Evolutionary conservation across 2,888 invertebrate species (phyloP).

Genomic region (Caenorhabditis sp.): DNA sequence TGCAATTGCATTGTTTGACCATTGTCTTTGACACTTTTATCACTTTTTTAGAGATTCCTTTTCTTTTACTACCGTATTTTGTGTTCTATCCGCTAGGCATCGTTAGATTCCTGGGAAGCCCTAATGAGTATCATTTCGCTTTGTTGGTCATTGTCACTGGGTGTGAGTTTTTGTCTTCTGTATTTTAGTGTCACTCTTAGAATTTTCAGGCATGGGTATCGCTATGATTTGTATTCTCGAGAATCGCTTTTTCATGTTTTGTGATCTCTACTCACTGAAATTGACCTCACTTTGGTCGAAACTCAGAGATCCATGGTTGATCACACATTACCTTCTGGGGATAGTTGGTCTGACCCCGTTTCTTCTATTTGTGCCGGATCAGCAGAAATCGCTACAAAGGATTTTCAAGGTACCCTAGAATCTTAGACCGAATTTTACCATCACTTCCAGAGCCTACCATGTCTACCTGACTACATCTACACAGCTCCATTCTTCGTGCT

Average conservation of each 20-base stretch:
- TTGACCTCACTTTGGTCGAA: no score
- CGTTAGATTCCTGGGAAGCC: neutral
- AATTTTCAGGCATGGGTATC: neutral
- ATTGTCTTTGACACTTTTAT: neutral
- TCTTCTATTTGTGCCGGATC: neutral
- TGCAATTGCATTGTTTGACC: neutral
- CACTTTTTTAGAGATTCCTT: constrained; percentile 4
- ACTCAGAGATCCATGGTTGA: no score
- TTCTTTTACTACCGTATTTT: neutral
- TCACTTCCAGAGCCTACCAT: constrained; percentile 12
- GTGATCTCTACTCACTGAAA: no score
- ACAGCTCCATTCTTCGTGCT: constrained; percentile 2
- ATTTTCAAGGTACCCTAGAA: neutral
- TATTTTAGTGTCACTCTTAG: no score
- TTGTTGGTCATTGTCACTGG: neutral
- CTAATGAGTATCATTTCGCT: no score
- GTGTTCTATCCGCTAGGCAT: neutral
- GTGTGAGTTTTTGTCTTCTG: no score
- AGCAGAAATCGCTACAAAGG: neutral
- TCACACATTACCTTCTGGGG: no score
- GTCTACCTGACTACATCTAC: constrained; percentile 18
- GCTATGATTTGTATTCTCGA: neutral
- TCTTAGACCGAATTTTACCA: no score
- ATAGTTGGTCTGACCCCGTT: neutral
- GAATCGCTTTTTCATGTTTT: neutral